Evolutionary conservation across 1,140 invertebrate species (phyloP).

Genomic region (Dreissena polymorpha): DNA sequence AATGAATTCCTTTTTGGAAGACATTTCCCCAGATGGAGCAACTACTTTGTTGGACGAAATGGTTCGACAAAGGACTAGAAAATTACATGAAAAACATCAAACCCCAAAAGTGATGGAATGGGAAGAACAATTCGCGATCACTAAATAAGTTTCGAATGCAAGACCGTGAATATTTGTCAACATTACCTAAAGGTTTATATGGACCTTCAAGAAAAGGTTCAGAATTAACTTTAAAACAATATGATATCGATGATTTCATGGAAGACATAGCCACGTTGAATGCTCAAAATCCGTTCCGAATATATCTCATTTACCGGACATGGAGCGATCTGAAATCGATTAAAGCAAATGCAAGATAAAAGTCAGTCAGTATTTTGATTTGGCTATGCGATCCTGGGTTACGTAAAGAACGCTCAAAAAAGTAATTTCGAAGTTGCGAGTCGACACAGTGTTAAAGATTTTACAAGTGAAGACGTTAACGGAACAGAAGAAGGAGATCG

Average conservation of each 20-base stretch:
- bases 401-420: conserved; percentile 6
- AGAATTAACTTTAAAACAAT: conserved; percentile 1
- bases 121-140: no score
- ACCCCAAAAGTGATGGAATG: no score
- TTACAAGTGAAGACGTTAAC: conserved; percentile 11
- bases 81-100: no score
- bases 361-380: conserved; percentile 21
- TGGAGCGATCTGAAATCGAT: background rate
- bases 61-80: no score
- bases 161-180: background rate
- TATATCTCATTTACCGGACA: conserved; percentile 5
- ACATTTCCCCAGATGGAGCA: no score
- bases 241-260: conserved; percentile 21
- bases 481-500: conserved; percentile 14
- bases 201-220: background rate
- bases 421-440: conserved; percentile 4
- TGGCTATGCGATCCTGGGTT: conserved; percentile 13
- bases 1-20: no score
- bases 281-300: background rate
- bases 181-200: conserved; percentile 7
- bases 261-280: background rate
- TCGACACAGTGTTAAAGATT: conserved; percentile 7
- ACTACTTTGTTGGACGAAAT: no score
- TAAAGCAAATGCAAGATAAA: conserved; percentile 33
- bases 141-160: conserved; percentile 30